Evolutionary conservation across 2,797 vertebrate species (phyloP), one percentile per base, ranked within the genome.

Genomic region (Enteromius unitaeniatus): DNA sequence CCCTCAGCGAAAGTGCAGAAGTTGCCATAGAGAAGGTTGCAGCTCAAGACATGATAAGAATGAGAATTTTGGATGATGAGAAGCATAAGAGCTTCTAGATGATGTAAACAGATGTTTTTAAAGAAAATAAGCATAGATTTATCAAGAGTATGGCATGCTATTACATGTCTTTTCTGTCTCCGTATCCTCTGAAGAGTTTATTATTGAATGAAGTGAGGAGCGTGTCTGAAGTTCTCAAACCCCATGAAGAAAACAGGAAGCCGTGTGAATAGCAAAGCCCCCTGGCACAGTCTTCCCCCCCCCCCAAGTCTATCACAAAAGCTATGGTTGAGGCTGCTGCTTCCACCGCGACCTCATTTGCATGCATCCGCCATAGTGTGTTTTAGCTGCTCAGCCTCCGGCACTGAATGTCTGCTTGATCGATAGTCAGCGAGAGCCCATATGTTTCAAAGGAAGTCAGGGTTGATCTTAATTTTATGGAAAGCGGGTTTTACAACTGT

Each of bases 1-100:
- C 88, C 90, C 88, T 84, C 87, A 53, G 49, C 4, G 6, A 74
- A 73, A 62, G 65, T 69, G 65, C 60, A 73, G 60, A 83, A 64
- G 75, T 86, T 75, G 77, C 65, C 62, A 68, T 83, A 78, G 8
- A 55, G 55, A 62, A n/a, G 23, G 55, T 40, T 49, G 28, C 7
- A 7, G 69, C 23, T 68, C 81, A 49, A 60, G 60, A 34, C 47
- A 0, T 2, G 49, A 77, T 76, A 83, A 6, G 79, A 58, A 70
- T 42, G 40, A 19, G 13, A 69, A 45, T 58, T 67, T 37, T 10
- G 17, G 11, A 68, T 23, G n/a, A 58, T 49, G 17, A 8, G 23
- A 58, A 60, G 51, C 47, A 13, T 17, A 60, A 60, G 11, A 58
- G 34, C 60, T 64, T 74, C 19, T 13, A 47, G 5, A 23, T 60